These are phyloP conservation scores for Pocota personata DNA, from an alignment of 2,888 invertebrate species.

Conservation along the genomic window DNA sequence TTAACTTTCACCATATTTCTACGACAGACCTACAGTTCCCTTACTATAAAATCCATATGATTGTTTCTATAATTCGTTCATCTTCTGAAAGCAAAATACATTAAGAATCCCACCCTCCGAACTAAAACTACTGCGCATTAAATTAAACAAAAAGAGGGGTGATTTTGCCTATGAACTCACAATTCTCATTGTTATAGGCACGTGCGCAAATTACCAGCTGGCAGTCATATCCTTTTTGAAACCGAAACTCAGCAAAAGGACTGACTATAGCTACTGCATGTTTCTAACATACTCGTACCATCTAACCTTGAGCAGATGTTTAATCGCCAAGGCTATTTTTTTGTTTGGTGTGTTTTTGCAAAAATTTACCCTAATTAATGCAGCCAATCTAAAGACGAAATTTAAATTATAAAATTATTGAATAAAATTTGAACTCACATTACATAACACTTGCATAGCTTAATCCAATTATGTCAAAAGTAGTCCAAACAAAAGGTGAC, in stretches of 20 bases:
- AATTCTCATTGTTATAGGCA: constrained; percentile 54
- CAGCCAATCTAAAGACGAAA: background rate
- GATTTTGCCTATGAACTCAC: constrained; percentile 26
- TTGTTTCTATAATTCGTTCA: background rate
- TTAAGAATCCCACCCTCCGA: constrained; percentile 4
- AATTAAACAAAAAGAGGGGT: constrained; percentile 40
- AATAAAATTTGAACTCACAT: constrained; percentile 15
- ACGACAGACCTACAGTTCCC: too few species aligned
- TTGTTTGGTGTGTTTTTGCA: background rate
- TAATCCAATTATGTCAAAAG: constrained; percentile 51
- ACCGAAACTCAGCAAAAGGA: constrained; percentile 9
- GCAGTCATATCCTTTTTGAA: background rate
- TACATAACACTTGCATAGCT: constrained; percentile 19
- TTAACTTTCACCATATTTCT: too few species aligned
- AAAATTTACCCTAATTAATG: background rate
- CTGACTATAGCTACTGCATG: background rate
- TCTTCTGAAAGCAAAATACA: background rate
- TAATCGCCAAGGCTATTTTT: background rate
- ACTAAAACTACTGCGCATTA: constrained; percentile 42
- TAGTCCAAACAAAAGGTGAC: constrained; percentile 43
- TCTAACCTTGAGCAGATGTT: constrained; percentile 62
- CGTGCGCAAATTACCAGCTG: constrained; percentile 61
- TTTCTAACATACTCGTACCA: background rate
- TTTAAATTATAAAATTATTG: background rate
- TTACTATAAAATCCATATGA: background rate